These are phyloP conservation scores for Verasper variegatus DNA, from an alignment of 2,113 vertebrate species.

Conservation along the genomic window DNA sequence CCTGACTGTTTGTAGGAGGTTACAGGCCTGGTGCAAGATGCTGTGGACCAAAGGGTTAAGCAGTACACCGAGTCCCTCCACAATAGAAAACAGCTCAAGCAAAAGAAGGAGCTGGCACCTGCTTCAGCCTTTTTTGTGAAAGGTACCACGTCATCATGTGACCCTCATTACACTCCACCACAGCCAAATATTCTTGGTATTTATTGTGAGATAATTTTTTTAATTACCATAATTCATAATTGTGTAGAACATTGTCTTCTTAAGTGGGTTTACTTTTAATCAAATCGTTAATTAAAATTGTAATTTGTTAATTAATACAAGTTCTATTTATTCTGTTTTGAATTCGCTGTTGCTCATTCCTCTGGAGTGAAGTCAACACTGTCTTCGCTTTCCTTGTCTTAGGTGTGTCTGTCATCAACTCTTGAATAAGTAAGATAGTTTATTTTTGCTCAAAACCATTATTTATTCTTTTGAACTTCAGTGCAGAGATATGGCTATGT, in stretches of 20 bases:
- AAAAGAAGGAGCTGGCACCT: slow-evolving; percentile 77
- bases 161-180: neutral
- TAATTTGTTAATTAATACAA: neutral
- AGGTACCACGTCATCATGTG: slow-evolving; percentile 79
- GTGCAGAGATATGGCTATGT: slow-evolving; percentile 3
- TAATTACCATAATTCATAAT: neutral
- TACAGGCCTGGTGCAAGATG: slow-evolving; percentile 85
- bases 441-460: slow-evolving; percentile 47
- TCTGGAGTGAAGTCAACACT: slow-evolving; percentile 35
- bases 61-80: slow-evolving; percentile 82
- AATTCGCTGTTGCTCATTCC: slow-evolving; percentile 40
- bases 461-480: slow-evolving; percentile 25
- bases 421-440: slow-evolving; percentile 38
- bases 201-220: neutral
- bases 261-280: neutral
- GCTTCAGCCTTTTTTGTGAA: slow-evolving; percentile 84
- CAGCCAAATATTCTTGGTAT: neutral
- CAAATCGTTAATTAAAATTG: slow-evolving; percentile 8
- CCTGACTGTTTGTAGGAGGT: slow-evolving; percentile 82
- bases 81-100: slow-evolving; percentile 77
- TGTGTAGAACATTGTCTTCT: neutral
- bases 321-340: slow-evolving; percentile 28
- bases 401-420: slow-evolving; percentile 51
- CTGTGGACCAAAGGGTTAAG: slow-evolving; percentile 87
- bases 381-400: slow-evolving; percentile 31